Base-by-base conservation (phyloP, 2,113 vertebrate species). In the Candoia aspera region DNA sequence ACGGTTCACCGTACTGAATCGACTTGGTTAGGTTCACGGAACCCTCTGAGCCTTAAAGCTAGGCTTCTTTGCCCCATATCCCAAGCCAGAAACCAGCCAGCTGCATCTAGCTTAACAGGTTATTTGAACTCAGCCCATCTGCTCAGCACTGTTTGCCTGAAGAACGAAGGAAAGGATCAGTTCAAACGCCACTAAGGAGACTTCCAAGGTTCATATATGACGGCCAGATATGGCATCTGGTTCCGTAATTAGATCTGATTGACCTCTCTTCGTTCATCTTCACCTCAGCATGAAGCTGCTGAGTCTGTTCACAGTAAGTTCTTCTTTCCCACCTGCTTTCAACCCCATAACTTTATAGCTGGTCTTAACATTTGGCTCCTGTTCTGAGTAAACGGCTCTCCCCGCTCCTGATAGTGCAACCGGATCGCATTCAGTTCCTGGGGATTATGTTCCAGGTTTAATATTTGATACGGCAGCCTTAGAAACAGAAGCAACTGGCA, bases 381-480 rank as follows among this genome's bases (percentile, higher is more conserved):
- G 53, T 87, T 73, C 87, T 79, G 86, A 73, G 58, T 58, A 54
- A 55, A 29, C 23, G 19, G 37, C 53, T 58, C 90, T 54, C 54
- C 6, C 19, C 1, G 90, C 62, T n/a, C 5, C 0, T n/a, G 57
- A 59, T 53, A 88, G 68, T 49, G 64, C 55, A 92, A 92, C 55
- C 26, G 1, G 19, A 53, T 88, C 86, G 9, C 60, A 83, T 37
- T 26, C 86, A 29, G 33, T 88, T 84, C 46, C 68, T 2, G 0
- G 17, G 86, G 11, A 26, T 92, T 49, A 33, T 17, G 29, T 92
- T 92, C 55, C 86, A 53, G n/a, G 33, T 60, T 88, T 60, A 73
- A 83, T 88, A 83, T 92, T 88, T 60, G 91, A 88, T 84, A 59
- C 10, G 19, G 29, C 15, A 15, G 8, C 29, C 62, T 92, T 83